Evolutionary conservation across 1,140 invertebrate genomes (phyloP), one percentile per base, ranked within the genome.

Genomic region (Fopius arisanus): DNA sequence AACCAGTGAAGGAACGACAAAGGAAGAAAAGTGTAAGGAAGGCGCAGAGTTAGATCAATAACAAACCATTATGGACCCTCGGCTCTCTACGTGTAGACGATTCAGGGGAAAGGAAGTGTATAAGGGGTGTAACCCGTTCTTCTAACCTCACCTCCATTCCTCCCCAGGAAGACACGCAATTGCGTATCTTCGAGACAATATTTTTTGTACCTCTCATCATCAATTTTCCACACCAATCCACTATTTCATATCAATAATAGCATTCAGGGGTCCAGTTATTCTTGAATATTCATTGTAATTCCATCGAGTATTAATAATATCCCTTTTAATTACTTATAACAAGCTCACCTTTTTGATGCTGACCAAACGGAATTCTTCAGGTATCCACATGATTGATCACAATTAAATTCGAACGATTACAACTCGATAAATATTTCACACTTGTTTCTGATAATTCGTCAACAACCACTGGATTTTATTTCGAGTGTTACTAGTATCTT

Each of bases 1-100:
- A 76, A 72, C 62, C 67, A 65, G 68, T 70, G 54, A 31, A 69
- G 65, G 68, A n/a, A 63, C 68, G 69, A 77, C 62, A 74, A 78
- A 76, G 71, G 72, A 79, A 78, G 77, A 81, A 78, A 79, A 79
- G 70, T 78, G 63, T 76, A 77, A 76, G 78, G 73, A 79, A 80
- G 75, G 67, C 59, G 75, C 71, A 62, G 76, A 78, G 78, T 80
- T 81, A 81, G 81, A 83, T 83, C 82, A 81, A 83, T 83, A 82
- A 83, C 82, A 82, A 86, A 84, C 83, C 82, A 85, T 86, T 85
- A 84, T 82, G 78, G 80, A 82, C 79, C 81, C 82, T 79, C 69
- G 78, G 77, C 74, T 72, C 74, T 40, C 9, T 71, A 72, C 69
- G 69, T 72, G 63, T 76, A 68, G 68, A 70, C 19, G 71, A 62